Percentiles rank a stretch among this genome's conserved stretches.
These are phyloP conservation scores for Subanguina moxae DNA, from an alignment of 1,140 invertebrate genomes.

Conservation along the genomic window DNA sequence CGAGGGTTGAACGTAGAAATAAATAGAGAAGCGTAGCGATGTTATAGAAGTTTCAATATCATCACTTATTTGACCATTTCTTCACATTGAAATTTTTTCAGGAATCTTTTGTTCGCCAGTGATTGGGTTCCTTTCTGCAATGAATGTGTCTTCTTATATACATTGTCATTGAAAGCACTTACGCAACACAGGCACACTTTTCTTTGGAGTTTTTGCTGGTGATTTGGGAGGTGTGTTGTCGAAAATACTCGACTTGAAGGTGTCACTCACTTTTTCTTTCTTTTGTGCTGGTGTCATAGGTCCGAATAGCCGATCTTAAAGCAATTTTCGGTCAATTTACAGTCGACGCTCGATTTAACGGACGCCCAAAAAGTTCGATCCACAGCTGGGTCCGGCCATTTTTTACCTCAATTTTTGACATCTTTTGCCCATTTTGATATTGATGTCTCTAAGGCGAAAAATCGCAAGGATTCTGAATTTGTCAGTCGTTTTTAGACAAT, in stretches of 20 bases:
- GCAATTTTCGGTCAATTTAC: too few relatives aligned
- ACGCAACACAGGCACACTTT: constrained; percentile 43
- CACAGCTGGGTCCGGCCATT: too few relatives aligned
- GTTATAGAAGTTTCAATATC: too few relatives aligned
- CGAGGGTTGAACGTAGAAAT: not conserved
- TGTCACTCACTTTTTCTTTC: constrained; percentile 37
- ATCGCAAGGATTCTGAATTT: too few relatives aligned
- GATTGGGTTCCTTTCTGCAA: constrained; percentile 48
- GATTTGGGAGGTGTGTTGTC: constrained; percentile 27
- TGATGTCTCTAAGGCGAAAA: too few relatives aligned
- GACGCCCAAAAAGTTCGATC: too few relatives aligned
- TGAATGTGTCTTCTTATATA: not conserved
- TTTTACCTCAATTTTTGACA: too few relatives aligned
- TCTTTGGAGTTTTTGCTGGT: constrained; percentile 44
- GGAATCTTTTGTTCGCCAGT: constrained; percentile 52
- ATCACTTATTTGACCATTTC: not conserved
- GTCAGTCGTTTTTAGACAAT: too few relatives aligned
- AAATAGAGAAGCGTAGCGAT: not conserved
- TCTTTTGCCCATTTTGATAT: too few relatives aligned
- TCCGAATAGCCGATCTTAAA: constrained; percentile 41
- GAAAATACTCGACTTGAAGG: constrained; percentile 45
- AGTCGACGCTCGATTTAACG: too few relatives aligned
- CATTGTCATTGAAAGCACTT: constrained; percentile 5
- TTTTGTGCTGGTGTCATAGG: constrained; percentile 6
- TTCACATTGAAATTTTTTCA: constrained; percentile 30